Evolutionary conservation across 1,140 invertebrate species (phyloP).

Genomic region (Zelostemma sp.): DNA sequence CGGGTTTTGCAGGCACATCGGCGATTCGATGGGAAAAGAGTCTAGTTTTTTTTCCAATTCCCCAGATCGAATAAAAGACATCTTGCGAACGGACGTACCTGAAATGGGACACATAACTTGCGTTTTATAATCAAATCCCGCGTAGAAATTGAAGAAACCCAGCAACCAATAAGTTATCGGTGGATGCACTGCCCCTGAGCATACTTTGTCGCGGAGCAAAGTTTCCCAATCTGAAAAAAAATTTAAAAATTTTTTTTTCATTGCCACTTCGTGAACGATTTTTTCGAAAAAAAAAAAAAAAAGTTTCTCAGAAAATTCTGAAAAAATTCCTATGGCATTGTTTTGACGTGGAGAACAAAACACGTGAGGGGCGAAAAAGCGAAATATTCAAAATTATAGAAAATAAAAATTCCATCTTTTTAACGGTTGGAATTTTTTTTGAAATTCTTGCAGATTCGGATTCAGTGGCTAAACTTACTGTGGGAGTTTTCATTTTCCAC

Average conservation of each 20-base stretch:
- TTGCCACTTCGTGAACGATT: neutral
- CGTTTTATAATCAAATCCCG: constrained; percentile 63
- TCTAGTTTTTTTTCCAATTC: constrained; percentile 38
- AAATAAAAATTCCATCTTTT: neutral
- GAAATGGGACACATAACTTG: constrained; percentile 66
- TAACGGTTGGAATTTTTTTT: constrained; percentile 22
- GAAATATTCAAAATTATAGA: no score
- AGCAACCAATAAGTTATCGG: constrained; percentile 52
- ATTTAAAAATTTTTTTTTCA: neutral
- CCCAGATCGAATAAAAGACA: constrained; percentile 47
- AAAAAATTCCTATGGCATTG: no score
- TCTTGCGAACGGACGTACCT: constrained; percentile 57
- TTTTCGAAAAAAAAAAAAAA: neutral
- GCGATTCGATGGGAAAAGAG: constrained; percentile 53
- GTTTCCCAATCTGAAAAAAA: constrained; percentile 26
- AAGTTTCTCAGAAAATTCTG: no score
- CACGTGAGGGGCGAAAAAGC: no score
- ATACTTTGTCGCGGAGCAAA: constrained; percentile 7
- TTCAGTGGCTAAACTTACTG: neutral
- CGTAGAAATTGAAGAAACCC: constrained; percentile 69
- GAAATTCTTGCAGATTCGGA: constrained; percentile 17
- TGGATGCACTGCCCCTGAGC: neutral
- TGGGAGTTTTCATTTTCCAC: constrained; percentile 9
- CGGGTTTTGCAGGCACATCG: constrained; percentile 71
- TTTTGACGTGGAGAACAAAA: no score